Percentiles rank a stretch among this genome's conserved stretches.
These are phyloP conservation scores for Caenorhabditis plicata DNA, from an alignment of 2,888 invertebrate genomes.

Conservation along the genomic window DNA sequence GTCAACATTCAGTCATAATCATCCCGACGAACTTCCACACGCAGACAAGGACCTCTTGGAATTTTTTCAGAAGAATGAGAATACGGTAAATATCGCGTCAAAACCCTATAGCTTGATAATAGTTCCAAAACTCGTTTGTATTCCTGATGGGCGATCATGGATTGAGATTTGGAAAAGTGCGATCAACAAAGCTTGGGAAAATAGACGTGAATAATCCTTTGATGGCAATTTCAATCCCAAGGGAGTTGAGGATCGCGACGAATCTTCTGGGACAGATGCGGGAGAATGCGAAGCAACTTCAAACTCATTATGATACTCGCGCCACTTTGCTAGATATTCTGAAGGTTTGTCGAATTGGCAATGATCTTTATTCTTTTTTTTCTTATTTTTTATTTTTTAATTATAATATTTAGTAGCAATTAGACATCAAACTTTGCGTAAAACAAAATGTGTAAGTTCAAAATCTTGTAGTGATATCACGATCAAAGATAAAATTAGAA, in stretches of 20 bases:
- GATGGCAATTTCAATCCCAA: slow-evolving; percentile 39
- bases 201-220: slow-evolving; percentile 48
- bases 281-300: slow-evolving; percentile 32
- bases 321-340: slow-evolving; percentile 45
- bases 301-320: slow-evolving; percentile 45
- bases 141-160: slow-evolving; percentile 53
- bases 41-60: slow-evolving; percentile 43
- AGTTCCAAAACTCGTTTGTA: slow-evolving; percentile 46
- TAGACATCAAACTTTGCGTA: no score
- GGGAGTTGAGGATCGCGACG: slow-evolving; percentile 24
- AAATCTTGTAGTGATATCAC: no score
- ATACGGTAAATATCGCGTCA: slow-evolving; percentile 11
- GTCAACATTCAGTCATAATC: slow-evolving; percentile 41
- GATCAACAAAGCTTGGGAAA: slow-evolving; percentile 34
- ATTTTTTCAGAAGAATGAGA: slow-evolving; percentile 34
- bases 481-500: no score
- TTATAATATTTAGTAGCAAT: no score
- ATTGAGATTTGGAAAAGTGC: slow-evolving; percentile 37
- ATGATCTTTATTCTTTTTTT: not conserved
- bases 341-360: slow-evolving; percentile 15
- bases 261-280: slow-evolving; percentile 18
- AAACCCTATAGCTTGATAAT: slow-evolving; percentile 1
- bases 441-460: no score
- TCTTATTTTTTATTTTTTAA: no score
- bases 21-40: slow-evolving; percentile 38